Evolutionary conservation across 2,113 vertebrate genomes (phyloP).

Genomic region (Xyrauchen texanus): DNA sequence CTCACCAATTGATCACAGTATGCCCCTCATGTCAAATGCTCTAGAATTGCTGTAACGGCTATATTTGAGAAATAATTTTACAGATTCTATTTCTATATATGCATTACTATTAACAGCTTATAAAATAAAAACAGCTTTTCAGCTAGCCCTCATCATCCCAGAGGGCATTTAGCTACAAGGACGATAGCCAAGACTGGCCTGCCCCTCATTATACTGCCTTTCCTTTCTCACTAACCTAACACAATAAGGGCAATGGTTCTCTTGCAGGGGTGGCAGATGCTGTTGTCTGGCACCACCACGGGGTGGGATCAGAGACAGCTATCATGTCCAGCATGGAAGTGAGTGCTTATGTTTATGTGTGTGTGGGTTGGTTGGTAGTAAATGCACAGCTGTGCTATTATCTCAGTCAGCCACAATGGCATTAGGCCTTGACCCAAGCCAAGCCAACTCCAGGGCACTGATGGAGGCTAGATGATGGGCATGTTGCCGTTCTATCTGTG

Average conservation of each 20-base stretch:
- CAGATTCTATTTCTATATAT: slow-evolving; percentile 36
- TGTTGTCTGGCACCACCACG: slow-evolving; percentile 36
- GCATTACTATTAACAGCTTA: slow-evolving; percentile 47
- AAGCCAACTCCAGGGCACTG: slow-evolving; percentile 34
- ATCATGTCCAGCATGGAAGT: slow-evolving; percentile 25
- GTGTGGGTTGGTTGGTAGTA: slow-evolving; percentile 20
- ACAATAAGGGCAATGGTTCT: slow-evolving; percentile 48
- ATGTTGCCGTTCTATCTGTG: not conserved
- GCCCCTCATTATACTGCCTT: slow-evolving; percentile 49
- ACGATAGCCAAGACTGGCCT: slow-evolving; percentile 38
- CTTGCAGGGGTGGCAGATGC: slow-evolving; percentile 46
- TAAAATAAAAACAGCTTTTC: slow-evolving; percentile 41
- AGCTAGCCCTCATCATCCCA: slow-evolving; percentile 29
- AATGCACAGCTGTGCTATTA: slow-evolving; percentile 51
- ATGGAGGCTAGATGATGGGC: slow-evolving; percentile 44
- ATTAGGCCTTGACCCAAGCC: slow-evolving; percentile 47
- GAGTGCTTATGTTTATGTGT: slow-evolving; percentile 27
- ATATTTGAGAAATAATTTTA: slow-evolving; percentile 33
- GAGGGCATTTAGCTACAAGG: slow-evolving; percentile 33
- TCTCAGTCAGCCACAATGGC: slow-evolving; percentile 32
- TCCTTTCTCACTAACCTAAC: slow-evolving; percentile 43
- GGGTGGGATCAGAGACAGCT: slow-evolving; percentile 27
- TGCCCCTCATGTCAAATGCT: not conserved
- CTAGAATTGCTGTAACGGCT: not conserved
- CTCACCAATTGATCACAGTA: not conserved